Conservation (phyloP, 2,888 invertebrate species). For the Heliothis peltigera region DNA sequence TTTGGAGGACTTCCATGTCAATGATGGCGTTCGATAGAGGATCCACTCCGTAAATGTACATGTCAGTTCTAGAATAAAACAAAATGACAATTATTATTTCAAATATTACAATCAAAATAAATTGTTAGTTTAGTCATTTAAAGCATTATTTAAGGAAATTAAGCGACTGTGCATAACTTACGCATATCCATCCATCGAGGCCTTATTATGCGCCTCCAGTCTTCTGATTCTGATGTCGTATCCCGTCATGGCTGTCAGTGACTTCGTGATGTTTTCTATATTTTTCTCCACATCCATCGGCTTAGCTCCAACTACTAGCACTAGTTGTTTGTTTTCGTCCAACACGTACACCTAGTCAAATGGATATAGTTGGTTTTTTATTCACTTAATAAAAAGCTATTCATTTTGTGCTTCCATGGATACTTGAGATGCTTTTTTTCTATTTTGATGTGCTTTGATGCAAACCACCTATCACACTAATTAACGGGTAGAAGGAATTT, state of each 20-base stretch:
- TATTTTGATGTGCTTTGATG: too few relatives aligned
- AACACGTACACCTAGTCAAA: slow-evolving; percentile 93
- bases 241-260: slow-evolving; percentile 93
- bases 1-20: slow-evolving; percentile 94
- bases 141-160: too few relatives aligned
- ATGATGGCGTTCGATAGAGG: slow-evolving; percentile 94
- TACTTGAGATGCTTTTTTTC: too few relatives aligned
- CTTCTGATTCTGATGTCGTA: slow-evolving; percentile 94
- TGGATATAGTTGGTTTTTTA: background rate
- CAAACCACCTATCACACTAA: too few relatives aligned
- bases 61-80: slow-evolving; percentile 92
- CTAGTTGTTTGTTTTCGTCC: slow-evolving; percentile 94
- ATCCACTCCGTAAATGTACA: slow-evolving; percentile 96
- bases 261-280: slow-evolving; percentile 92
- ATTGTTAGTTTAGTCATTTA: too few relatives aligned
- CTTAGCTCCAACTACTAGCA: slow-evolving; percentile 93
- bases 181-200: slow-evolving; percentile 92
- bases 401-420: too few relatives aligned
- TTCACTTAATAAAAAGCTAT: too few relatives aligned
- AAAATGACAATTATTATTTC: background rate
- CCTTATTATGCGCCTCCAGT: slow-evolving; percentile 93
- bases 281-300: slow-evolving; percentile 94
- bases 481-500: too few relatives aligned
- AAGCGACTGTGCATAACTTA: slow-evolving; percentile 80
- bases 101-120: too few relatives aligned